phyloP scores from a whole-genome alignment of 2,797 vertebrate species.

The Enteromius argenteus region DNA sequence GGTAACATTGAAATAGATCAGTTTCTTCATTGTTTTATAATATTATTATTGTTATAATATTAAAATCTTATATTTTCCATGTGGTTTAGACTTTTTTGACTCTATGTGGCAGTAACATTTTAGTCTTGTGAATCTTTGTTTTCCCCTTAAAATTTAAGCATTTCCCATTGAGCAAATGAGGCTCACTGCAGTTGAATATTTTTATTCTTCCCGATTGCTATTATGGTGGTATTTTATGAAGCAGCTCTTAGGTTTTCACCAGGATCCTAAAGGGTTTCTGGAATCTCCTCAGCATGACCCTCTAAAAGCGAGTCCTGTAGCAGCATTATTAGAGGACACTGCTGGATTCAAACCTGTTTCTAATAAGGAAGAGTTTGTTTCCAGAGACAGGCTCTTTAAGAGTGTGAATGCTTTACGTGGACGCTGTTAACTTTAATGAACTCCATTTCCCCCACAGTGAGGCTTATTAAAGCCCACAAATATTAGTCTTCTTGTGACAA shows the following conservation, averaged over 20 bases:
- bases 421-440: conserved; percentile 45
- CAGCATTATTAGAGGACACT: not conserved
- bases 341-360: conserved; percentile 40
- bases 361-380: conserved; percentile 32
- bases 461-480: conserved; percentile 26
- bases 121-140: not conserved
- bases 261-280: not conserved
- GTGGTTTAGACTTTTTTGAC: not conserved
- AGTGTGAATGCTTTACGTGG: conserved; percentile 39
- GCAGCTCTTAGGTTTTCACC: not conserved
- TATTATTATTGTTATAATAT: too few species aligned
- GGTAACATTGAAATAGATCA: not conserved
- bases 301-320: not conserved
- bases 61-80: not conserved
- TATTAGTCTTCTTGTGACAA: conserved; percentile 11
- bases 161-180: not conserved
- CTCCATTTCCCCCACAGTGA: conserved; percentile 25
- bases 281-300: not conserved
- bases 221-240: conserved; percentile 12
- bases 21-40: not conserved
- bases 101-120: not conserved
- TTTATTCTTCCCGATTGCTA: not conserved
- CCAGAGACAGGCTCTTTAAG: conserved; percentile 28
- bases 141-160: not conserved
- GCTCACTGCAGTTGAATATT: not conserved